These are phyloP conservation scores for Pteronotus mesoamericanus DNA, from an alignment of 2,797 vertebrate genomes.

Conservation along the genomic window DNA sequence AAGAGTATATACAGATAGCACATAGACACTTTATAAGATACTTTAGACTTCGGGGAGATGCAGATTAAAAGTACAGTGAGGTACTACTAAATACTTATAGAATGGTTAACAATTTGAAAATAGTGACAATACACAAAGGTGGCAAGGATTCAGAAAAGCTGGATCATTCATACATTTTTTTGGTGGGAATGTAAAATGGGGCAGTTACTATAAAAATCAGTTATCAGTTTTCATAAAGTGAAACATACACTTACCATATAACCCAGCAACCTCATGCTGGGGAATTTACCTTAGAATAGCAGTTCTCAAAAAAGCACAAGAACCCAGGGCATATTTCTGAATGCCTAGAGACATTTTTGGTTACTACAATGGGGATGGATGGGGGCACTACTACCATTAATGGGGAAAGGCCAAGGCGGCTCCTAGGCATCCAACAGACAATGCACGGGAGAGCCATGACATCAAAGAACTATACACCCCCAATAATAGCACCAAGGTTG, in stretches of 20 bases:
- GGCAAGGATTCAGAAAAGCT: neutral
- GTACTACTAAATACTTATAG: neutral
- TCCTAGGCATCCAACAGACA: neutral
- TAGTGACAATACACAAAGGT: neutral
- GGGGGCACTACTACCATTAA: too few species aligned
- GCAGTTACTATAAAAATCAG: neutral
- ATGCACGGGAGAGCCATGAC: neutral
- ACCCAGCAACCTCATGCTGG: neutral
- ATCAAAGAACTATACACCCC: neutral
- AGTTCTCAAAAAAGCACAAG: neutral
- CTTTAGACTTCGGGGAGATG: neutral
- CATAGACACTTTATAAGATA: neutral
- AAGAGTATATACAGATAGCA: neutral
- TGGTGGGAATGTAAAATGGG: neutral
- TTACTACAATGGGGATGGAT: neutral
- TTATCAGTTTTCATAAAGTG: neutral
- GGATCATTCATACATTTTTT: neutral
- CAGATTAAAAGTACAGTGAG: neutral
- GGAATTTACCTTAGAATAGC: neutral
- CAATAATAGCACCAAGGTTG: neutral
- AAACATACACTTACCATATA: neutral
- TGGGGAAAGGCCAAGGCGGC: neutral
- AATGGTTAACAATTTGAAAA: neutral
- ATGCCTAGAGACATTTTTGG: neutral
- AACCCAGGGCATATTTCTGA: neutral